phyloP scores from a whole-genome alignment of 2,113 vertebrate species.

The Craseonycteris thonglongyai region DNA sequence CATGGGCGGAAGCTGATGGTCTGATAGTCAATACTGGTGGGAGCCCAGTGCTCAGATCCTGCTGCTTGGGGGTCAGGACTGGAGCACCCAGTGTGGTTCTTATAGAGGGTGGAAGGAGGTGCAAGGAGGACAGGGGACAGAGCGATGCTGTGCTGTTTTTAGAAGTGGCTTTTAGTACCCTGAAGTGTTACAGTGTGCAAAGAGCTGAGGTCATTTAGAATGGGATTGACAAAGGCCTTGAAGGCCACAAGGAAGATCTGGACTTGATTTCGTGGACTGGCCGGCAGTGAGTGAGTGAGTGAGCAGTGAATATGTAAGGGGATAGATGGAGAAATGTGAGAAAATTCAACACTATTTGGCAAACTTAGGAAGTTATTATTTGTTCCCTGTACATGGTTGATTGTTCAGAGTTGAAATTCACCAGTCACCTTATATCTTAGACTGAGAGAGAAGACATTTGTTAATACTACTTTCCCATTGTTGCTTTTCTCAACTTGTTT shows the following conservation, averaged over 20 bases:
- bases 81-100: background rate
- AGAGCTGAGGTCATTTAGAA: background rate
- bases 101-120: accelerated
- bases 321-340: background rate
- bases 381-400: background rate
- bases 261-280: background rate
- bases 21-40: background rate
- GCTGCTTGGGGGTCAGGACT: background rate
- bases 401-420: background rate
- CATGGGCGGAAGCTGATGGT: background rate
- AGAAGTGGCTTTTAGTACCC: background rate
- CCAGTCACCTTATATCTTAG: background rate
- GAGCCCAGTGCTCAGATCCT: too few species aligned
- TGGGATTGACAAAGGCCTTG: background rate
- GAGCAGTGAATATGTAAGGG: accelerated
- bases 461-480: background rate
- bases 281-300: too few species aligned
- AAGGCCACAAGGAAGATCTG: background rate
- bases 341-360: accelerated
- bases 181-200: background rate
- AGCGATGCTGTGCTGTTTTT: too few species aligned
- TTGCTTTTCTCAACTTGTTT: background rate
- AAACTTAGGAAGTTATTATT: background rate
- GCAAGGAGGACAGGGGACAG: background rate
- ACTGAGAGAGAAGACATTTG: background rate